Evolutionary conservation across 2,888 invertebrate genomes (phyloP).

Genomic region (Lochmaea crataegi): DNA sequence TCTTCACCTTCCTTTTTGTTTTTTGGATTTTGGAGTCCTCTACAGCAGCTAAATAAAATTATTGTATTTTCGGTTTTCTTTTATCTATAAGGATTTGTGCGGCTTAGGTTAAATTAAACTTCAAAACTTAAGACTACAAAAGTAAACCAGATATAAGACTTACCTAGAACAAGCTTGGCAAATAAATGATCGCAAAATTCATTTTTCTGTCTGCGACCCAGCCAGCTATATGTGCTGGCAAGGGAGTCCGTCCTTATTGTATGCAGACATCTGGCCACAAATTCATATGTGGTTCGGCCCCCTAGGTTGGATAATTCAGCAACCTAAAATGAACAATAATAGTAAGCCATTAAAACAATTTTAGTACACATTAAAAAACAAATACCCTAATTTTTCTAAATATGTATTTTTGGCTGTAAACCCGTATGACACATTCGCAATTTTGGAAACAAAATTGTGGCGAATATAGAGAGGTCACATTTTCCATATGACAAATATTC

Average conservation of each 20-base stretch:
- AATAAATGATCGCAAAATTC: background rate
- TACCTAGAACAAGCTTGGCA: slow-evolving; percentile 2
- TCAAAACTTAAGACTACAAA: too few species aligned
- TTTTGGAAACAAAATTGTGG: background rate
- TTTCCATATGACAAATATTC: slow-evolving; percentile 5
- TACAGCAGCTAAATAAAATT: background rate
- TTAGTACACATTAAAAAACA: slow-evolving; percentile 2
- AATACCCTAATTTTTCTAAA: background rate
- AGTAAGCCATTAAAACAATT: background rate
- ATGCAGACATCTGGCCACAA: background rate
- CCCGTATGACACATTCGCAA: background rate
- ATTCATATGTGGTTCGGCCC: background rate
- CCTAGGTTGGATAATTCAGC: background rate
- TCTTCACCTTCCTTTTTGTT: background rate
- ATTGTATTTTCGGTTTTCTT: slow-evolving; percentile 1
- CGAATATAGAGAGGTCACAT: background rate
- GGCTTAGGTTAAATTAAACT: background rate
- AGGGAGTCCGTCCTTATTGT: background rate
- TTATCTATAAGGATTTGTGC: background rate
- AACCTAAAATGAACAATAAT: background rate
- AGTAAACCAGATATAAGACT: background rate
- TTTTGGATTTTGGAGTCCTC: background rate
- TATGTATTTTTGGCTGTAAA: slow-evolving; percentile 1
- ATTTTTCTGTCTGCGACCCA: slow-evolving; percentile 3
- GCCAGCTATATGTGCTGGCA: slow-evolving; percentile 3